A percentile compares a stretch with the other conserved stretches of the same genome.
Evolutionary conservation across 2,888 invertebrate species (phyloP).

Genomic region (Caenorhabditis uteleia): DNA sequence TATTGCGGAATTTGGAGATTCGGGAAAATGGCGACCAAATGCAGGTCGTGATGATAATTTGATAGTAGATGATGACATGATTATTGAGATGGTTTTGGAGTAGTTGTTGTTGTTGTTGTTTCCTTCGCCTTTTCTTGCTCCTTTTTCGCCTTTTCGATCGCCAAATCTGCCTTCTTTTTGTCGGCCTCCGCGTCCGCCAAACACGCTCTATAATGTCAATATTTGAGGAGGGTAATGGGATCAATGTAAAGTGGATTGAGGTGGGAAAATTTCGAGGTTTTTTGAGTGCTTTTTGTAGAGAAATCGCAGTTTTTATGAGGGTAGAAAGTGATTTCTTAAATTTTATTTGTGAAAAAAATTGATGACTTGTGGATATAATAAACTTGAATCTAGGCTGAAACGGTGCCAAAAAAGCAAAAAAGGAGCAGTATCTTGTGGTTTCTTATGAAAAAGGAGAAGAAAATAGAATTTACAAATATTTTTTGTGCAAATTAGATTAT

Average conservation of each 20-base stretch:
- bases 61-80: constrained; percentile 13
- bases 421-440: no score
- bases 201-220: constrained; percentile 46
- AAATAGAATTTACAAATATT: no score
- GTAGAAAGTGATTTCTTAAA: no score
- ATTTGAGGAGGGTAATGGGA: no score
- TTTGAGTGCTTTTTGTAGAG: not conserved
- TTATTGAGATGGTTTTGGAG: not conserved
- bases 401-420: no score
- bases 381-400: no score
- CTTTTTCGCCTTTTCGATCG: constrained; percentile 15
- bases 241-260: no score
- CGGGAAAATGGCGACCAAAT: constrained; percentile 39
- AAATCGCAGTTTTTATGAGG: no score
- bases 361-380: no score
- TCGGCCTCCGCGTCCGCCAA: constrained; percentile 53
- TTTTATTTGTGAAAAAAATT: no score
- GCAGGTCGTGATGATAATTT: constrained; percentile 46
- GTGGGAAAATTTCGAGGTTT: not conserved
- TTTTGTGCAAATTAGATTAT: no score
- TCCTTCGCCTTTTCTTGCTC: constrained; percentile 6
- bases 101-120: not conserved
- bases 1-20: constrained; percentile 15
- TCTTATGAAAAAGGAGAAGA: no score
- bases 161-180: constrained; percentile 31